A percentile compares a stretch with the other conserved stretches of the same genome.
phyloP scores from a whole-genome alignment of 2,113 vertebrate species.

The Equus przewalskii region DNA sequence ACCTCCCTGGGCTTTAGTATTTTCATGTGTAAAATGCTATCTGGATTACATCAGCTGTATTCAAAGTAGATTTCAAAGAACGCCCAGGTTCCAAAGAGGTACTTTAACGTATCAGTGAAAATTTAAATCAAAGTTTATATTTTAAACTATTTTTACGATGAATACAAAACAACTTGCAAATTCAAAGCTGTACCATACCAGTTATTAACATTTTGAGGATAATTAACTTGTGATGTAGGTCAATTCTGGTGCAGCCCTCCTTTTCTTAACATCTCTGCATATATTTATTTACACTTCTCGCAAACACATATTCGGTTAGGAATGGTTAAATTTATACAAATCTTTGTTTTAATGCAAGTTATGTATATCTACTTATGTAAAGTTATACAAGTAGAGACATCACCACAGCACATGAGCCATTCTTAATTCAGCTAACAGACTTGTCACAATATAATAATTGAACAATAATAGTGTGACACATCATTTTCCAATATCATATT shows the following conservation, averaged over 20 bases:
- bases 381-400: neutral
- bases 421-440: neutral
- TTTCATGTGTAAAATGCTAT: neutral
- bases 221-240: neutral
- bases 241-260: neutral
- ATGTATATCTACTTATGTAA: neutral
- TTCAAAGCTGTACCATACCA: neutral
- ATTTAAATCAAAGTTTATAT: conserved; percentile 18
- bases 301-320: neutral
- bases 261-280: neutral
- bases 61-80: conserved; percentile 8
- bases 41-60: neutral
- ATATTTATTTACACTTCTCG: neutral
- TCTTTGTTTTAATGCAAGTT: conserved; percentile 19
- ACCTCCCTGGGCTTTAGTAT: neutral
- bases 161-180: neutral
- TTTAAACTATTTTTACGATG: conserved; percentile 44
- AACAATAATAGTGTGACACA: neutral
- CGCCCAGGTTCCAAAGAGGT: neutral
- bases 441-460: neutral
- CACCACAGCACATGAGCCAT: neutral
- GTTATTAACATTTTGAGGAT: conserved; percentile 28
- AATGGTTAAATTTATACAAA: neutral
- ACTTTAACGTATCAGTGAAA: conserved; percentile 39
- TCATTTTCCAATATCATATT: neutral